Percentiles rank a stretch among this genome's conserved stretches.
phyloP scores from a whole-genome alignment of 2,113 vertebrate species.

The Oncorhynchus clarkii region DNA sequence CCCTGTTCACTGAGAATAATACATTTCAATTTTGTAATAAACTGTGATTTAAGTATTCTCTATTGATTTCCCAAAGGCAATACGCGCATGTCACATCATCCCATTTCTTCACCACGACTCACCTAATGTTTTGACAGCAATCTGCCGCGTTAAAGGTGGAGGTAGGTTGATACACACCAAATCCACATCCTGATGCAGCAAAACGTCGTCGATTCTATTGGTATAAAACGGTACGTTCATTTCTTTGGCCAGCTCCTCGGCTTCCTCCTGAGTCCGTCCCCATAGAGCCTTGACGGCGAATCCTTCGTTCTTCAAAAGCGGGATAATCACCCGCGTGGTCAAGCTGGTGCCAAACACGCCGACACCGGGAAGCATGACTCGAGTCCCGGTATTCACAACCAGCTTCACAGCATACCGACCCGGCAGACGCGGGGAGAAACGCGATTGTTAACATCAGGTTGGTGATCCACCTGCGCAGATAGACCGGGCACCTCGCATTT shows the following conservation, averaged over 20 bases:
- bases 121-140: constrained; percentile 96
- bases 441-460: constrained; percentile 48
- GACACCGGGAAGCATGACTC: constrained; percentile 94
- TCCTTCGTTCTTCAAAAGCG: constrained; percentile 91
- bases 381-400: constrained; percentile 24
- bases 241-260: constrained; percentile 96
- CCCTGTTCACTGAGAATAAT: no score
- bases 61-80: not conserved
- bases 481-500: constrained; percentile 45
- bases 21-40: no score
- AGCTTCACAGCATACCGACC: constrained; percentile 15
- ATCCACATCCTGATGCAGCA: constrained; percentile 96
- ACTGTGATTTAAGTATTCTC: no score
- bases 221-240: constrained; percentile 97
- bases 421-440: constrained; percentile 29
- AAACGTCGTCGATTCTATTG: constrained; percentile 95
- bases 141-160: constrained; percentile 92
- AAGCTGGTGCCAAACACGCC: constrained; percentile 97
- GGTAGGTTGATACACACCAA: constrained; percentile 97
- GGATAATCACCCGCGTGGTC: constrained; percentile 92
- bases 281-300: constrained; percentile 95
- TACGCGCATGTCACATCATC: not conserved
- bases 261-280: constrained; percentile 95
- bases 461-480: constrained; percentile 54
- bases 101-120: constrained; percentile 54